Base-by-base conservation (phyloP, 2,888 invertebrate genomes). In the Meganola albula region DNA sequence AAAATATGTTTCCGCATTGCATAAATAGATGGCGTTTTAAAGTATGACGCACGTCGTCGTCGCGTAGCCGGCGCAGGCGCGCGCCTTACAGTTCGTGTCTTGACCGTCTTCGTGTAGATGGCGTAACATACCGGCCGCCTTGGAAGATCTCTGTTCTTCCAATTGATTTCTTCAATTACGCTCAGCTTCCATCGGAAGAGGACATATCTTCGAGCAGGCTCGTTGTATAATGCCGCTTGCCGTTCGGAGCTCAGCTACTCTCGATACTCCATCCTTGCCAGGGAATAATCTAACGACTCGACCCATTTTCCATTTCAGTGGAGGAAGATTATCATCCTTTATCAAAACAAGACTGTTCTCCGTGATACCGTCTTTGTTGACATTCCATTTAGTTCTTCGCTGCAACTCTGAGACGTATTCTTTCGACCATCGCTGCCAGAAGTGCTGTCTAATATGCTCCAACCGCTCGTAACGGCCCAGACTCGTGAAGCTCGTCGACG, bases 171-270 rank as follows among this genome's bases (percentile, higher is more conserved):
- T n/a, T n/a, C n/a, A n/a, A n/a, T n/a, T n/a, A n/a, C n/a, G n/a
- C 9, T 33, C 27, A 2, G 23, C 31, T 10, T n/a, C n/a, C 4
- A 16, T 27, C 1, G 36, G 16, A 16, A 16, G 16, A 16, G 16
- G 16, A 16, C 16, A 16, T 4, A 16, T 16, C 6, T 16, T 16
- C 4, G 16, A 4, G 16, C 6, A 16, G 4, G 16, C 16, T 16
- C 16, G 16, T 16, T 6, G 16, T 6, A 16, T 6, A 6, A 16
- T 6, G 16, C 16, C 16, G 4, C 4, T 5, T 5, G 16, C 16
- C 6, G 16, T 16, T 16, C 6, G 16, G 4, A 16, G 16, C 4
- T 16, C 16, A 16, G 16, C 16, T 6, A 16, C 16, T 16, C 16
- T 16, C 4, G 16, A 4, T 5, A 16, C 6, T 6, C 16, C 16